phyloP scores from a whole-genome alignment of 2,797 vertebrate genomes.

The Lates japonicus region DNA sequence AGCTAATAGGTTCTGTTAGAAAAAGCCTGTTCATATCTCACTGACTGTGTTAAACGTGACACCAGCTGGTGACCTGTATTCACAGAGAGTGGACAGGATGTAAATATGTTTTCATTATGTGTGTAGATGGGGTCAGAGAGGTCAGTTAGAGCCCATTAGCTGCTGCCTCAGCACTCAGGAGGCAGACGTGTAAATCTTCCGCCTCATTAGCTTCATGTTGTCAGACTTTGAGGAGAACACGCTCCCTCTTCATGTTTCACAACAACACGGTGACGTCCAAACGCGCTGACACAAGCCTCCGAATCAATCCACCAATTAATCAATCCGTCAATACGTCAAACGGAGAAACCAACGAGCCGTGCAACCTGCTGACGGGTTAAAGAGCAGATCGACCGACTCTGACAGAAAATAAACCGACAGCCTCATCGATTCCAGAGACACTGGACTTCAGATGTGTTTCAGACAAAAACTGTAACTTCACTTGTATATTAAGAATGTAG shows the following conservation, averaged over 20 bases:
- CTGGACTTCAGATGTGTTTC: no score
- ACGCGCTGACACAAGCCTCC: slow-evolving; percentile 24
- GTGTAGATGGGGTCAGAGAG: slow-evolving; percentile 4
- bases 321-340: slow-evolving; percentile 17
- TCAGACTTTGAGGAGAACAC: neutral
- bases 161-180: slow-evolving; percentile 23
- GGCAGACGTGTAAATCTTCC: slow-evolving; percentile 24
- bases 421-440: neutral
- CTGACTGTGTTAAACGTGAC: neutral
- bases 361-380: slow-evolving; percentile 11
- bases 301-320: slow-evolving; percentile 15
- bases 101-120: slow-evolving; percentile 1
- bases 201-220: slow-evolving; percentile 41
- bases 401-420: neutral
- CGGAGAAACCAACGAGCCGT: neutral
- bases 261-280: neutral
- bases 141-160: slow-evolving; percentile 25
- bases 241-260: slow-evolving; percentile 29
- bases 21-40: no score
- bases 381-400: slow-evolving; percentile 1
- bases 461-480: no score
- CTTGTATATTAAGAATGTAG: no score
- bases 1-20: no score
- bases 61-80: neutral
- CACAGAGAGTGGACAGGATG: slow-evolving; percentile 2